Conservation (phyloP, 1,140 invertebrate species). For the Megathymus violae region DNA sequence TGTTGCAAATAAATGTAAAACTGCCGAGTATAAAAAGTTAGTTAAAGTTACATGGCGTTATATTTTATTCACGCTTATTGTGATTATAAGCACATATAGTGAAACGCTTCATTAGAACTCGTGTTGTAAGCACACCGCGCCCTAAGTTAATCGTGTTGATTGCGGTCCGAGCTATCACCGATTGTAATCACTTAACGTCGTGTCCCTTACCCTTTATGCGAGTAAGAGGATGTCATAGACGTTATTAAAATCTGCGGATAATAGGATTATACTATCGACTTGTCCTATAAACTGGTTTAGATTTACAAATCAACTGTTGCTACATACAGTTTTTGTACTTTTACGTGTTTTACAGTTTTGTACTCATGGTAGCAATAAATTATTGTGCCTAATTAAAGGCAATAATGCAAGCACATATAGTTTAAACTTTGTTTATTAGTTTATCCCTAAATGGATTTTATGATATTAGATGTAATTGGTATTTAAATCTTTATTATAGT, state of each 20-base stretch:
- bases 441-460: too few species aligned
- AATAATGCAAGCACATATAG: too few species aligned
- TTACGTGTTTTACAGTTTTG: too few species aligned
- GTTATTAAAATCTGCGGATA: constrained; percentile 31
- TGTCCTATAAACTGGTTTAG: neutral
- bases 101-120: constrained; percentile 32
- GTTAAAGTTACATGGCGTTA: neutral
- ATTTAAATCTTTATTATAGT: too few species aligned
- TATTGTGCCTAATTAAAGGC: too few species aligned
- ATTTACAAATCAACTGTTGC: too few species aligned
- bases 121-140: constrained; percentile 47
- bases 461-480: too few species aligned
- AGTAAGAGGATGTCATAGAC: constrained; percentile 31
- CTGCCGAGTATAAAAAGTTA: neutral
- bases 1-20: neutral
- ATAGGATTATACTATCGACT: constrained; percentile 1
- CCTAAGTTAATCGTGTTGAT: constrained; percentile 68
- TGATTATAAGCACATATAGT: neutral
- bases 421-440: too few species aligned
- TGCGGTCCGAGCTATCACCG: constrained; percentile 53
- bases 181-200: constrained; percentile 70
- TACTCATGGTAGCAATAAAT: too few species aligned
- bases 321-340: too few species aligned
- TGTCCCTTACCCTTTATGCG: constrained; percentile 30
- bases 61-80: neutral